A percentile compares a stretch with the other conserved stretches of the same genome.
phyloP scores from a whole-genome alignment of 2,113 vertebrate genomes.

The Triplophysa siluroides region DNA sequence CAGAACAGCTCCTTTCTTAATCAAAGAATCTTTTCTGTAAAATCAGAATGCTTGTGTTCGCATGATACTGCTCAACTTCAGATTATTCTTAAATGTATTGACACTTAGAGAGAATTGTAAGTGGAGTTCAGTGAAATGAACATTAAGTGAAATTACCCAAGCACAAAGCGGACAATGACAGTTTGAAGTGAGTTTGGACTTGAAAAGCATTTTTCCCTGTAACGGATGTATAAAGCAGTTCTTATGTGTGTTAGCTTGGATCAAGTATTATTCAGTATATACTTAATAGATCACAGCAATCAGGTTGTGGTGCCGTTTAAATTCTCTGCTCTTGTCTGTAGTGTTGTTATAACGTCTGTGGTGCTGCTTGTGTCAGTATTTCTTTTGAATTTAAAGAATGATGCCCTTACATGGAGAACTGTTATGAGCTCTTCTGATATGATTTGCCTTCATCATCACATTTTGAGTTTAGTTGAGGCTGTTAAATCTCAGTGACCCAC shows the following conservation, averaged over 20 bases:
- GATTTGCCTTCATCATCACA: neutral
- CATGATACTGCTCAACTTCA: slow-evolving; percentile 59
- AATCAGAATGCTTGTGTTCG: slow-evolving; percentile 53
- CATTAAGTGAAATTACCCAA: neutral
- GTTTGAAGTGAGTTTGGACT: neutral
- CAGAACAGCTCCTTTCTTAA: neutral
- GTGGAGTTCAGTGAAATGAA: neutral
- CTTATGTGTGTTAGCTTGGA: slow-evolving; percentile 18
- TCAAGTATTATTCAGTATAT: slow-evolving; percentile 18
- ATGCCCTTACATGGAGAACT: neutral
- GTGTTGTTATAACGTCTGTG: slow-evolving; percentile 2
- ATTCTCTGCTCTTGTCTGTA: neutral
- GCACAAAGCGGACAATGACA: neutral
- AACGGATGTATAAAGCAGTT: slow-evolving; percentile 3
- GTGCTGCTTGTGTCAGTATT: slow-evolving; percentile 12
- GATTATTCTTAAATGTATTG: neutral
- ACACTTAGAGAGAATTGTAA: neutral
- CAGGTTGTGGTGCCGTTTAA: neutral
- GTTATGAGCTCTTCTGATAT: neutral
- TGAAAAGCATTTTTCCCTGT: neutral
- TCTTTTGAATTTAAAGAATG: neutral
- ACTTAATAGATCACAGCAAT: neutral
- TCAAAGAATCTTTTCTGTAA: neutral
- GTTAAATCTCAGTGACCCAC: neutral
- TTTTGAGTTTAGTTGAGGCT: neutral